Evolutionary conservation across 1,140 invertebrate genomes (phyloP), one percentile per base, ranked within the genome.

Genomic region (Phenacoccus solenopsis): DNA sequence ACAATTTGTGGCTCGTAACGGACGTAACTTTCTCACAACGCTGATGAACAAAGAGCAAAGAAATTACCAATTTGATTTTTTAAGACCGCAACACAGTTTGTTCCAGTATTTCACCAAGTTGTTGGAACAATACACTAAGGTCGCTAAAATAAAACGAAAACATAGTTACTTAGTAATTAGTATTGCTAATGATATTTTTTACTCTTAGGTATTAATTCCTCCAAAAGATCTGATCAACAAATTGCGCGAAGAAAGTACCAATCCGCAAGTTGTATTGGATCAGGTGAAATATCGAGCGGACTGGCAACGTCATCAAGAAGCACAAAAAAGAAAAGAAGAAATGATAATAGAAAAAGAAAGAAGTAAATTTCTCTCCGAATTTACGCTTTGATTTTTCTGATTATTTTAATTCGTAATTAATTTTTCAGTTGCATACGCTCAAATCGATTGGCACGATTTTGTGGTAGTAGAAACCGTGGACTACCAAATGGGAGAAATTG

Each of bases 401-500:
- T 25, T 27, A 64, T 16, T 64, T 27, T 20, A 24, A 12, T 71
- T 25, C 9, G 21, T 35, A 24, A 25, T 38, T n/a, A 57, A 72
- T 69, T 72, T 81, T 82, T 70, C 73, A 84, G 87, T 98, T 30
- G 94, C 96, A 0, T 98, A 98, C 78, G 93, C 94, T 1, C 93
- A 96, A 76, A 98, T 99, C 74, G 98, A 99, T 78, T 99, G 98
- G 98, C 98, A 99, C 78, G 96, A 99, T 81, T 99, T 99, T 82
- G 96, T 99, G 1, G 96, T 99, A 0, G 98, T 99, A 0, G 97
- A 99, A 80, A 99, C 96, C 0, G 96, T 99, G 0, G 98, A 99
- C 79, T 99, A 98, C 79, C 70, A 71, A 30, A 59, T 68, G 13
- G 94, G 93, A 76, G 97, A 99, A 81, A 87, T 90, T 12, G 95